These are phyloP conservation scores for Cranoglanis bouderius DNA, from an alignment of 2,113 vertebrate species.

Conservation along the genomic window DNA sequence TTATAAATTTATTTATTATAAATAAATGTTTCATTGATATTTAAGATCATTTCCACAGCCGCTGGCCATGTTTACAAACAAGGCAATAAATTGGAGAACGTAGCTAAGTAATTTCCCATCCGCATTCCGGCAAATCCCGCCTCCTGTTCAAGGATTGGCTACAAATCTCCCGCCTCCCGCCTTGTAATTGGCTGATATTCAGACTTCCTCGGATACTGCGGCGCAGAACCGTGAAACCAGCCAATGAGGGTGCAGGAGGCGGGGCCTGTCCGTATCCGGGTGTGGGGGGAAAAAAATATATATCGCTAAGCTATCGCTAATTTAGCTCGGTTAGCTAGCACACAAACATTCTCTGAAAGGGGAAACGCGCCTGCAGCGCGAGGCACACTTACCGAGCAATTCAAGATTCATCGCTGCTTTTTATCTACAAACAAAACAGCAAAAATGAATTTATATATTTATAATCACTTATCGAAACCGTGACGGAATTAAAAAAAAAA, in stretches of 20 bases:
- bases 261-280: neutral
- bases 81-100: neutral
- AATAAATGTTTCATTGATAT: neutral
- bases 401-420: conserved; percentile 72
- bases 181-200: neutral
- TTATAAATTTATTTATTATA: too few species aligned
- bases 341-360: neutral
- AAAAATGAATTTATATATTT: neutral
- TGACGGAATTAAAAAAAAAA: neutral
- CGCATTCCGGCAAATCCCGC: neutral
- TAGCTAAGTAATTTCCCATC: neutral
- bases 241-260: neutral
- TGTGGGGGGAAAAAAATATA: neutral
- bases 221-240: neutral
- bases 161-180: neutral
- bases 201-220: neutral
- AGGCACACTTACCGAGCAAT: conserved; percentile 70
- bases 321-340: neutral
- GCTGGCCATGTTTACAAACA: conserved; percentile 22
- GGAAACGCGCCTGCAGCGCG: neutral
- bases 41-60: too few species aligned
- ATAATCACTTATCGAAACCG: neutral
- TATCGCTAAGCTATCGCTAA: neutral
- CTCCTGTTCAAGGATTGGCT: neutral
- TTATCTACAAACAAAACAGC: neutral